These are phyloP conservation scores for Heteromurus nitidus DNA, from an alignment of 2,888 invertebrate genomes.

Conservation along the genomic window DNA sequence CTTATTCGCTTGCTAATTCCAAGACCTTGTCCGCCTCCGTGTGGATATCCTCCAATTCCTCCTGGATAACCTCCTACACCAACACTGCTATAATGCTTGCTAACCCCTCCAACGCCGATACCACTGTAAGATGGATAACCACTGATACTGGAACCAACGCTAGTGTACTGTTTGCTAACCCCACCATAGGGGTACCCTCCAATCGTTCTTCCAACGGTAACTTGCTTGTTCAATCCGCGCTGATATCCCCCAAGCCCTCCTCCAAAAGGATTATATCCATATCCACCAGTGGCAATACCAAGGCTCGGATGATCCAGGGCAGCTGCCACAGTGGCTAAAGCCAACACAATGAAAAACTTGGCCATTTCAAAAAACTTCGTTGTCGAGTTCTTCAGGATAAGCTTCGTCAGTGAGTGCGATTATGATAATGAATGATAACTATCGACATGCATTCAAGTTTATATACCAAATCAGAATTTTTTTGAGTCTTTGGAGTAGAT, in stretches of 20 bases:
- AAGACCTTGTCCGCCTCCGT: background rate
- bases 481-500: background rate
- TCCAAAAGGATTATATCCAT: background rate
- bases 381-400: background rate
- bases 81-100: slow-evolving; percentile 16
- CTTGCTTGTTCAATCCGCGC: slow-evolving; percentile 18
- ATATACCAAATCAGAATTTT: slow-evolving; percentile 10
- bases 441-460: background rate
- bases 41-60: slow-evolving; percentile 8
- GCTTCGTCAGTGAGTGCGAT: background rate
- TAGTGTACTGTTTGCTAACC: slow-evolving; percentile 8
- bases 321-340: slow-evolving; percentile 16
- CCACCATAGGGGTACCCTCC: slow-evolving; percentile 12
- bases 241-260: background rate
- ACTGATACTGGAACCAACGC: background rate
- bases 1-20: slow-evolving; percentile 42
- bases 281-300: slow-evolving; percentile 17
- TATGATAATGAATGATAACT: slow-evolving; percentile 2
- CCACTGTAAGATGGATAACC: background rate
- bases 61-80: background rate
- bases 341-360: slow-evolving; percentile 48
- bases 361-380: slow-evolving; percentile 29
- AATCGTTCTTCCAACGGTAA: background rate
- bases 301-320: slow-evolving; percentile 24
- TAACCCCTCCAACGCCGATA: slow-evolving; percentile 7